Conservation (phyloP, 2,797 vertebrate species). For the Rhynchotus rufescens region DNA sequence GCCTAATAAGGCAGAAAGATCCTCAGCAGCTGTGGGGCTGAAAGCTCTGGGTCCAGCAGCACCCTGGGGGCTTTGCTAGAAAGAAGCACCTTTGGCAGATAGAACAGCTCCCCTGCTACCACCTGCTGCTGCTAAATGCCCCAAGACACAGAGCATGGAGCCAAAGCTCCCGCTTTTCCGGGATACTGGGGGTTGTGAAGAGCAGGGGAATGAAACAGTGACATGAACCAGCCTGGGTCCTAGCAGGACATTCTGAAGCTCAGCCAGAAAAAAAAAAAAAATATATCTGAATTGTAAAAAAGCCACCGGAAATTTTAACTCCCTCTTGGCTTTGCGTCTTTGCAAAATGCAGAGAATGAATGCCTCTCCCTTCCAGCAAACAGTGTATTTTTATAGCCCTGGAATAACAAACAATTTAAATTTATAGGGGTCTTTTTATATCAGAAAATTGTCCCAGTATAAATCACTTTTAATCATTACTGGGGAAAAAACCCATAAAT, state of each 20-base stretch:
- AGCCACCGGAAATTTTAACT: neutral
- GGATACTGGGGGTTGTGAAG: neutral
- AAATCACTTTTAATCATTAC: neutral
- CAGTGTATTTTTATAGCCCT: neutral
- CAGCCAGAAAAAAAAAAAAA: neutral
- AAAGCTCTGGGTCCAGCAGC: neutral
- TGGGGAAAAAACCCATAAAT: slow-evolving; percentile 24
- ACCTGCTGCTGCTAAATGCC: neutral
- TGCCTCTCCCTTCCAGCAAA: neutral
- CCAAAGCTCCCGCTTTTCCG: neutral
- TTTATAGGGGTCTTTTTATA: neutral
- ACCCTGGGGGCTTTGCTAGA: neutral
- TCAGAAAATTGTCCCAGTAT: neutral
- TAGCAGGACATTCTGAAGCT: neutral
- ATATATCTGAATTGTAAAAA: neutral
- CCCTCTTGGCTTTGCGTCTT: neutral
- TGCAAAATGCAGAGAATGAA: neutral
- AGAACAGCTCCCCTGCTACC: neutral
- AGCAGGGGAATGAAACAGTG: neutral
- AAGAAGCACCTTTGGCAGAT: neutral
- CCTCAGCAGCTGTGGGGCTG: neutral
- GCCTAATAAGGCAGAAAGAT: neutral
- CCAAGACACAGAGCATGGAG: neutral
- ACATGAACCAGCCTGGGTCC: neutral
- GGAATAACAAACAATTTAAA: slow-evolving; percentile 20